Evolutionary conservation across 2,113 vertebrate species (phyloP).

Genomic region (Helogale parvula): DNA sequence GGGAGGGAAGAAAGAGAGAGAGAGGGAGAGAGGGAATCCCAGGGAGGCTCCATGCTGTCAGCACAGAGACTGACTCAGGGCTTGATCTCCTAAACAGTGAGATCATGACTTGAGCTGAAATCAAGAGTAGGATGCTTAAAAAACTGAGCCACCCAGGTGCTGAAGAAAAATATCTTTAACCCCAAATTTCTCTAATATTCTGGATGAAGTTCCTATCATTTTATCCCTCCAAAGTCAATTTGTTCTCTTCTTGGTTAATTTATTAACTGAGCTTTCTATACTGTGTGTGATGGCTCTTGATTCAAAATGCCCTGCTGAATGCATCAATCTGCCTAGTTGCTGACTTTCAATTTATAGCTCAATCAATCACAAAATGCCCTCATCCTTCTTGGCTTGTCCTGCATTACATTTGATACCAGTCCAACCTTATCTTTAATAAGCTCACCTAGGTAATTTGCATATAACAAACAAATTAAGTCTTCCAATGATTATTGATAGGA

Average conservation of each 20-base stretch:
- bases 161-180: background rate
- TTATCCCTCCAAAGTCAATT: conserved; percentile 25
- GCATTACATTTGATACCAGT: conserved; percentile 72
- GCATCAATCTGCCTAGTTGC: conserved; percentile 63
- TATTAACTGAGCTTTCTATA: conserved; percentile 59
- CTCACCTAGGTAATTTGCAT: conserved; percentile 73
- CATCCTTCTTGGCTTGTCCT: conserved; percentile 73
- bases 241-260: conserved; percentile 57
- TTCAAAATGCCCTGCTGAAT: conserved; percentile 56
- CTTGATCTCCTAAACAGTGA: too few species aligned
- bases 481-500: conserved; percentile 63
- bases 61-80: too few species aligned
- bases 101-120: too few species aligned
- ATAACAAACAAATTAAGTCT: conserved; percentile 73
- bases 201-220: background rate
- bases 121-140: too few species aligned
- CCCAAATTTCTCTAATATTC: background rate
- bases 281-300: conserved; percentile 25
- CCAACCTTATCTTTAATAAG: conserved; percentile 71
- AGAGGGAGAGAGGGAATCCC: too few species aligned
- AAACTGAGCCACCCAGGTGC: too few species aligned
- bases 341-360: conserved; percentile 76
- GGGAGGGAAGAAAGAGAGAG: too few species aligned
- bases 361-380: conserved; percentile 74
- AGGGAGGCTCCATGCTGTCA: too few species aligned